Evolutionary conservation across 1,140 invertebrate genomes (phyloP), one percentile per base, ranked within the genome.

Genomic region (Liolophura sinensis): DNA sequence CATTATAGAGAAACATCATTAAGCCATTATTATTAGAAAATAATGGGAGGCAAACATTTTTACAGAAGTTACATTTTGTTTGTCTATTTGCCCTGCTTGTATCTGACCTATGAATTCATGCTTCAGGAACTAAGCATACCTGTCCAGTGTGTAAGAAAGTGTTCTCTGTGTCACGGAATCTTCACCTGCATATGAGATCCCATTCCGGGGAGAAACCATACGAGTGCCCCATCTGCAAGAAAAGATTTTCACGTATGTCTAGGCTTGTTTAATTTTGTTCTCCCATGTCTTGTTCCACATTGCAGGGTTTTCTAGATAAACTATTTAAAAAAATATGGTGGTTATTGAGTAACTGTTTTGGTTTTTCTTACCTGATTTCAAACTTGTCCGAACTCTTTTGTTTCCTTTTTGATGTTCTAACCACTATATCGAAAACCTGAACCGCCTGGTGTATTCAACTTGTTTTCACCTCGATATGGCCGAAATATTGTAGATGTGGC

Each of bases 121-220:
- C 55, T 70, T 40, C 47, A 74, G 66, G 69, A 14, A 64, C 56
- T 18, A 73, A 73, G 57, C 61, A 74, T 4, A 57, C 73, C 5
- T 80, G 76, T 58, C 66, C 69, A 9, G 70, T 78, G 16, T 81
- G 79, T 66, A 61, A 70, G 16, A 78, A 75, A 49, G 76, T 77
- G 12, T 86, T 86, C 73, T 79, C 82, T 52, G 69, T 81, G n/a
- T 76, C 84, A 3, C 76, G 80, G 1, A 84, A 84, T 64, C 72
- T 86, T 7, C 80, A 81, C 25, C 78, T 82, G n/a, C 85, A 86
- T 62, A 76, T 82, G 69, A 68, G 81, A 62, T 80, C 76, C 18
- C 82, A 84, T 60, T 98, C 77, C 84, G 95, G 95, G 11, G 95
- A 98, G 82, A 96, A 97, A 79, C 79, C 78, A 12, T 78, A 82